These are phyloP conservation scores for Falco berigora DNA, from an alignment of 2,797 vertebrate species.

Conservation along the genomic window DNA sequence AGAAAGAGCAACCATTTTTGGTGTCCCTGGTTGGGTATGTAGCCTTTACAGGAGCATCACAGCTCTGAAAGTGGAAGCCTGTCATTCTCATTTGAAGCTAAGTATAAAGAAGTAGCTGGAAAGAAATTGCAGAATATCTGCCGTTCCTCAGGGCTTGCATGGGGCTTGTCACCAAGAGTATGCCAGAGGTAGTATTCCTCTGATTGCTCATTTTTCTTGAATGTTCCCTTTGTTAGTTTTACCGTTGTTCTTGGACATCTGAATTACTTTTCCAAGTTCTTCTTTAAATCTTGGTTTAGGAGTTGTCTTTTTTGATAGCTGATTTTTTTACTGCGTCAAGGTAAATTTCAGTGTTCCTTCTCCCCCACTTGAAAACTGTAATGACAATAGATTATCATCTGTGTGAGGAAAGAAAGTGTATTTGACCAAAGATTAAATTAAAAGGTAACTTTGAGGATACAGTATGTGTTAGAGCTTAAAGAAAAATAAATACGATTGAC, in stretches of 20 bases:
- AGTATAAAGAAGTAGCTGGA: not conserved
- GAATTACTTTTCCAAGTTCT: not conserved
- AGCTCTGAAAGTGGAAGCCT: not conserved
- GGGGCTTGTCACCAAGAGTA: not conserved
- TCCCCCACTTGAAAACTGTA: not conserved
- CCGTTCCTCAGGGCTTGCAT: not conserved
- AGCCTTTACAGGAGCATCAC: not conserved
- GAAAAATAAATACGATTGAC: not conserved
- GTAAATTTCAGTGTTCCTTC: not conserved
- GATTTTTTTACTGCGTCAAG: not conserved
- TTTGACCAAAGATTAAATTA: not conserved
- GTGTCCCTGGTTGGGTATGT: rapidly evolving
- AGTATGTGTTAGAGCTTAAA: not conserved
- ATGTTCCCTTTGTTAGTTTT: not conserved
- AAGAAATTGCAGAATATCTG: not conserved
- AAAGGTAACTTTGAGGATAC: not conserved
- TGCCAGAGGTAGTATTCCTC: not conserved
- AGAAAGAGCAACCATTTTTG: not conserved
- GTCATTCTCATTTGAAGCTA: not conserved
- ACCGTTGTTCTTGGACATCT: not conserved
- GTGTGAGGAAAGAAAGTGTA: not conserved
- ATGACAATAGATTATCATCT: not conserved
- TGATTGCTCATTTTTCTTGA: not conserved
- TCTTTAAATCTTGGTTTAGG: not conserved
- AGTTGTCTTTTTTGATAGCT: not conserved